These are phyloP conservation scores for Rhinoderma darwinii DNA, from an alignment of 2,113 vertebrate species.

Conservation along the genomic window DNA sequence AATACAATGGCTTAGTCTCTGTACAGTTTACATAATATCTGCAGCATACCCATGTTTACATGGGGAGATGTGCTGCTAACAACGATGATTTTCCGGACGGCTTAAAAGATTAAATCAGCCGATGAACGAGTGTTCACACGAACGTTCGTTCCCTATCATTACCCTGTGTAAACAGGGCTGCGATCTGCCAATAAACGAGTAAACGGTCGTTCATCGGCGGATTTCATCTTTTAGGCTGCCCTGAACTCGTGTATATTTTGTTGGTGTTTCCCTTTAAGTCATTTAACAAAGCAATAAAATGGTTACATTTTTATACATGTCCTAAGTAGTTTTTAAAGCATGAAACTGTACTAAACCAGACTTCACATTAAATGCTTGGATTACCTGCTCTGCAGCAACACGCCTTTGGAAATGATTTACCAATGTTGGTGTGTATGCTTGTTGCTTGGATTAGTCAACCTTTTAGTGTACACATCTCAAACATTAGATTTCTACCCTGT, in stretches of 20 bases:
- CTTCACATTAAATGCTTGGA: neutral
- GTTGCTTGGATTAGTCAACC: neutral
- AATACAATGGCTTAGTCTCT: no score
- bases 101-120: no score
- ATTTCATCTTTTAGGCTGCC: no score
- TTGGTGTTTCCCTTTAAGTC: neutral
- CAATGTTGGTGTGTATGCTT: neutral
- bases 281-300: neutral
- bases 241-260: neutral
- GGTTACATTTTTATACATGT: neutral
- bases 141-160: no score
- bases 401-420: neutral
- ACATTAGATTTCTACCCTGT: conserved; percentile 18
- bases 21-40: no score
- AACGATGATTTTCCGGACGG: no score
- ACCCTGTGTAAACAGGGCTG: no score
- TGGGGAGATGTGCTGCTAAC: no score
- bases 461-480: conserved; percentile 17
- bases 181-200: no score
- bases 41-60: no score
- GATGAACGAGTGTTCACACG: no score
- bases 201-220: no score
- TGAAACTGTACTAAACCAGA: neutral
- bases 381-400: neutral
- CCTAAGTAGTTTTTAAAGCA: neutral